These are phyloP conservation scores for Acanthosepion esculentum DNA, from an alignment of 2,888 invertebrate species.

Conservation along the genomic window DNA sequence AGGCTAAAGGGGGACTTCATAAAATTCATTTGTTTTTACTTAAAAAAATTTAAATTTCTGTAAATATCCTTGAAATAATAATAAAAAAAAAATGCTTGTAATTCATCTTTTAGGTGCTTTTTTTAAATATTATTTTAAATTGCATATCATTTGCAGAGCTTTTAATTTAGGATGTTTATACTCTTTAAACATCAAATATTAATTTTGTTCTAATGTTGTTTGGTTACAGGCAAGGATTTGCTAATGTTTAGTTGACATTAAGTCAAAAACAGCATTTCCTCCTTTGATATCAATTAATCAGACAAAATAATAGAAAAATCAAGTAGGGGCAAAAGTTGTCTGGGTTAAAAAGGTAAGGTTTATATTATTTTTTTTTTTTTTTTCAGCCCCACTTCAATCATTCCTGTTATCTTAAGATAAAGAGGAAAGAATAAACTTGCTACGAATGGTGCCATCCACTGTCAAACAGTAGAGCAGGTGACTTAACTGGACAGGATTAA, in stretches of 20 bases:
- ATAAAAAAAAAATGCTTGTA: neutral
- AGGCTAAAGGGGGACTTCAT: too few relatives aligned
- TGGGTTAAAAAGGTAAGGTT: too few relatives aligned
- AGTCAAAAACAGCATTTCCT: neutral
- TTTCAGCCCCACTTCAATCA: neutral
- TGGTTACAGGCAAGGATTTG: neutral
- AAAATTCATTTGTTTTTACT: too few relatives aligned
- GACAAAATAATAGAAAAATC: neutral
- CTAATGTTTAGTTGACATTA: neutral
- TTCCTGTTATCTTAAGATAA: neutral
- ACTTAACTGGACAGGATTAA: neutral
- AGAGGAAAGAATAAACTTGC: neutral
- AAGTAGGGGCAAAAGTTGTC: neutral
- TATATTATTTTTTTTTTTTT: too few relatives aligned
- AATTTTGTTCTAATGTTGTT: neutral
- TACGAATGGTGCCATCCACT: neutral
- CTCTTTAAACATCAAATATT: neutral
- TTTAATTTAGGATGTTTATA: neutral
- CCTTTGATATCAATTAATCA: neutral
- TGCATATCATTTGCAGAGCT: neutral
- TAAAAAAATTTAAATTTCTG: too few relatives aligned
- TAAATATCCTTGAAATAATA: neutral
- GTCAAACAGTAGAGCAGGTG: constrained; percentile 3
- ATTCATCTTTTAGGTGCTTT: neutral
- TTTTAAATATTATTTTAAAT: neutral